Evolutionary conservation across 2,113 vertebrate genomes (phyloP).

Genomic region (Isichthys henryi): DNA sequence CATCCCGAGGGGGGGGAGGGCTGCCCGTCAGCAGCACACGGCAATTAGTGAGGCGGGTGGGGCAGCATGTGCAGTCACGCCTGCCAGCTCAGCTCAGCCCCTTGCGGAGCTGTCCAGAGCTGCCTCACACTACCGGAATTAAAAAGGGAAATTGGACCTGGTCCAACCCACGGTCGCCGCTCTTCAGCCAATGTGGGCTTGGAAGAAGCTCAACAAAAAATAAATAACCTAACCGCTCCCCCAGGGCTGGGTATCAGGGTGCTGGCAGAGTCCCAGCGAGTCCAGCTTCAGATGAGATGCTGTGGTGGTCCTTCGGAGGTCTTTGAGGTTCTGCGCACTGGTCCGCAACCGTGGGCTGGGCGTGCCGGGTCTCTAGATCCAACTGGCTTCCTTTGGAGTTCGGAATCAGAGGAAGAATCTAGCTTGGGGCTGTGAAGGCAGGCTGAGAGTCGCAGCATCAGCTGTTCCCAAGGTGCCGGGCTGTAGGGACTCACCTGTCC

Average conservation of each 20-base stretch:
- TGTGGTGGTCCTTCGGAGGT: not conserved
- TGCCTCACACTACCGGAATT: not conserved
- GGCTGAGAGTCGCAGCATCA: conserved; percentile 20
- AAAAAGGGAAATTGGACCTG: not conserved
- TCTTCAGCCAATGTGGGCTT: not conserved
- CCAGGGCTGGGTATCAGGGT: not conserved
- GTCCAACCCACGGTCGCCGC: not conserved
- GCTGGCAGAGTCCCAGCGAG: not conserved
- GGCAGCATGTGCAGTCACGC: not conserved
- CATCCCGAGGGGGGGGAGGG: conserved; percentile 48
- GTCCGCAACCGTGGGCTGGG: not conserved
- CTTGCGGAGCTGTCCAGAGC: not conserved
- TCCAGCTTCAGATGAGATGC: not conserved
- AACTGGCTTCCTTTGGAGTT: conserved; percentile 8
- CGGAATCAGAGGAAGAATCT: conserved; percentile 37
- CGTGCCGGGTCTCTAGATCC: not conserved
- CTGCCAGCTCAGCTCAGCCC: not conserved
- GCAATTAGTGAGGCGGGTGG: conserved; percentile 46
- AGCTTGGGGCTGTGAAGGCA: conserved; percentile 38
- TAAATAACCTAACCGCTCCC: not conserved
- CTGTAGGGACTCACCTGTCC: not conserved
- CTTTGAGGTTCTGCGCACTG: not conserved
- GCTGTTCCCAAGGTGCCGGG: not conserved
- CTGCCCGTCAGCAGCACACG: conserved; percentile 40
- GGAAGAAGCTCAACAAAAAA: not conserved